phyloP scores from a whole-genome alignment of 1,140 invertebrate species.

The Mya arenaria region DNA sequence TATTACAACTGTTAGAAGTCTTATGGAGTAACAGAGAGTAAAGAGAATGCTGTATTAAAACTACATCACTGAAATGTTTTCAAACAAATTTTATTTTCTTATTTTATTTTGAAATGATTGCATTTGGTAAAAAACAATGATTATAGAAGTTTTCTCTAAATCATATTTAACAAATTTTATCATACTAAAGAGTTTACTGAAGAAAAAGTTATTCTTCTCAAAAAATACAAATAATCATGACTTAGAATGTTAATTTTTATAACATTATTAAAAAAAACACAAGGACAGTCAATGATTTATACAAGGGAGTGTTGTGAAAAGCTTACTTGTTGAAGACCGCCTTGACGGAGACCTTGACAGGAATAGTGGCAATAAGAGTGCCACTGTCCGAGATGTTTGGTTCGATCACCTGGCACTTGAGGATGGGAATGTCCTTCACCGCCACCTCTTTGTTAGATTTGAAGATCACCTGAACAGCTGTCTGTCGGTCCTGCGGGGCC shows the following conservation, averaged over 20 bases:
- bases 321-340: slow-evolving; percentile 80
- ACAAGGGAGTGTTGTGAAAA: not conserved
- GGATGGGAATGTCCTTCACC: slow-evolving; percentile 78
- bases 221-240: no score
- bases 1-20: no score
- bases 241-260: not conserved
- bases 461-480: slow-evolving; percentile 78
- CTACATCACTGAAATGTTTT: no score
- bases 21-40: no score
- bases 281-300: not conserved
- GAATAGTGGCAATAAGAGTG: slow-evolving; percentile 80
- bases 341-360: slow-evolving; percentile 80
- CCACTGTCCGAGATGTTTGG: slow-evolving; percentile 77
- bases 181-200: no score
- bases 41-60: no score
- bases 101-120: no score
- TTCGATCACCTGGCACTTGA: slow-evolving; percentile 80
- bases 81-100: no score
- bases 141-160: no score
- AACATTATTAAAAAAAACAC: not conserved
- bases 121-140: no score
- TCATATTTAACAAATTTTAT: no score
- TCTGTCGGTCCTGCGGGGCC: slow-evolving; percentile 75
- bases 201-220: not conserved
- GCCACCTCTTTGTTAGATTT: slow-evolving; percentile 75